A percentile compares a stretch with the other conserved stretches of the same genome.
Evolutionary conservation across 2,797 vertebrate genomes (phyloP).

Genomic region (Syngnathus acus): DNA sequence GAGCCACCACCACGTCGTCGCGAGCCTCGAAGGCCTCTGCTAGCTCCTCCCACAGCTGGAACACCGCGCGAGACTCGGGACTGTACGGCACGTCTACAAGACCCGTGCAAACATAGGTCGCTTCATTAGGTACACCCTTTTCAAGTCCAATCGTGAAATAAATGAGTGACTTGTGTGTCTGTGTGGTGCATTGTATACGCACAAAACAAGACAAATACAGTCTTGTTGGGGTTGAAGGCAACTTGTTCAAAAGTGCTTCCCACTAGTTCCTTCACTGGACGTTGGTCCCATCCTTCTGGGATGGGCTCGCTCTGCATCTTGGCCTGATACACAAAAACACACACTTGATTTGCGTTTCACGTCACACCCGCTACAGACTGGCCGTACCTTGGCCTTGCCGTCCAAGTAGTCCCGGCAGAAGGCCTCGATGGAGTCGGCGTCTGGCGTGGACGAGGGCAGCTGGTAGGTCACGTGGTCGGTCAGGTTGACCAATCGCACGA

Average conservation of each 20-base stretch:
- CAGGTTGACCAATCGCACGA: slow-evolving; percentile 80
- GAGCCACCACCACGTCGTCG: slow-evolving; percentile 73
- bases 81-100: slow-evolving; percentile 82
- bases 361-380: not conserved
- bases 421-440: slow-evolving; percentile 55
- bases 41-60: slow-evolving; percentile 78
- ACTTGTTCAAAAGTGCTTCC: slow-evolving; percentile 82
- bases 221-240: slow-evolving; percentile 76
- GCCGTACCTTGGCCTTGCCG: slow-evolving; percentile 77
- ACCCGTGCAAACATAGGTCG: not conserved
- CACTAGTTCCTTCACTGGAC: slow-evolving; percentile 81
- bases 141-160: not conserved
- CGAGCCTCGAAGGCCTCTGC: slow-evolving; percentile 66
- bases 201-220: slow-evolving; percentile 88
- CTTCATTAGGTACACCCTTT: not conserved
- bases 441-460: slow-evolving; percentile 77
- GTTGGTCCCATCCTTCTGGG: slow-evolving; percentile 78
- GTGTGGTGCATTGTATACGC: slow-evolving; percentile 50
- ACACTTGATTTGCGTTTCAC: not conserved
- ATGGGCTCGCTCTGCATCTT: slow-evolving; percentile 79
- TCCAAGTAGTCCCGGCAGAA: slow-evolving; percentile 77
- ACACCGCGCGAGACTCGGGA: slow-evolving; percentile 64
- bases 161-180: not conserved
- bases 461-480: slow-evolving; percentile 78
- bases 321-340: slow-evolving; percentile 53